Conservation (phyloP, 1,140 invertebrate species). For the Agraylea sexmaculata region DNA sequence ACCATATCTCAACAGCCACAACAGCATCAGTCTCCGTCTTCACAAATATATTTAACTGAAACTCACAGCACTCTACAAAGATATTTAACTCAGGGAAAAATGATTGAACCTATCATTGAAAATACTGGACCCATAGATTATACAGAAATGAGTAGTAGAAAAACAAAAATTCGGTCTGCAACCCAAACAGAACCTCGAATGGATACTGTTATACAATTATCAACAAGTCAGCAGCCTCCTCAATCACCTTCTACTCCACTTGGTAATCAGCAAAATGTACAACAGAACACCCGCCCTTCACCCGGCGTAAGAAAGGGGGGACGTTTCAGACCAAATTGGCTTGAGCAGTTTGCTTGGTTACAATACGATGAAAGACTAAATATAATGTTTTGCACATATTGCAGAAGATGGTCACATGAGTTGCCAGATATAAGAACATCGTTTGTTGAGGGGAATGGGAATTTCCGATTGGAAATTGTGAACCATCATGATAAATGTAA, state of each 20-base stretch:
- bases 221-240: slow-evolving; percentile 15
- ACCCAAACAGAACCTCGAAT: slow-evolving; percentile 16
- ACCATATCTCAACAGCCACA: background rate
- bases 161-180: too few relatives aligned
- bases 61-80: slow-evolving; percentile 19
- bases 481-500: slow-evolving; percentile 68
- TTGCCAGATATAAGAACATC: slow-evolving; percentile 58
- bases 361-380: slow-evolving; percentile 53
- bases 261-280: slow-evolving; percentile 5
- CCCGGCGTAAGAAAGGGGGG: slow-evolving; percentile 41
- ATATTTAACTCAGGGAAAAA: slow-evolving; percentile 17
- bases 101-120: slow-evolving; percentile 11
- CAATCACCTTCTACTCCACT: too few relatives aligned
- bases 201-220: slow-evolving; percentile 22
- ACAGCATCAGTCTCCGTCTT: slow-evolving; percentile 10
- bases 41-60: slow-evolving; percentile 9
- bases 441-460: slow-evolving; percentile 60
- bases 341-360: slow-evolving; percentile 54
- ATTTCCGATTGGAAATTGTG: slow-evolving; percentile 61
- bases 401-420: slow-evolving; percentile 55
- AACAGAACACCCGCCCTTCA: slow-evolving; percentile 16
- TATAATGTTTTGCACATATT: slow-evolving; percentile 61
- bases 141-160: background rate
- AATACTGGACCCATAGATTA: slow-evolving; percentile 13
- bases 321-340: slow-evolving; percentile 51